Conservation (phyloP, 2,888 invertebrate genomes). For the Trichogramma dendrolimi region DNA sequence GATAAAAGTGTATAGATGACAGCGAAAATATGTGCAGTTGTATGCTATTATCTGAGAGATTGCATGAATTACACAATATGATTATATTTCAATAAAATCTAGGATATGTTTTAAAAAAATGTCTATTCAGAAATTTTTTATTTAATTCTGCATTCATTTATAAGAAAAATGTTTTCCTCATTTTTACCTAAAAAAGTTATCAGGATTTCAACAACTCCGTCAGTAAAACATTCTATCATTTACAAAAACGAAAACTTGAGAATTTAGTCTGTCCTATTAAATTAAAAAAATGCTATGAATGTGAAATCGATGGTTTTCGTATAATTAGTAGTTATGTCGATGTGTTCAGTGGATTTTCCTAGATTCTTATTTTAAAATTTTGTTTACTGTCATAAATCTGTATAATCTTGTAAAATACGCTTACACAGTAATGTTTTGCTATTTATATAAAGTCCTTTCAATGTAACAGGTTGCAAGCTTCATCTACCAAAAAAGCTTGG, state of each 20-base stretch:
- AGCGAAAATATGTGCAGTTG: conserved; percentile 18
- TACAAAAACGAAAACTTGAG: no score
- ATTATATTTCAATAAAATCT: conserved; percentile 25
- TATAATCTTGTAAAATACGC: conserved; percentile 30
- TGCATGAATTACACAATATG: conserved; percentile 13
- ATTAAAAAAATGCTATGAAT: no score
- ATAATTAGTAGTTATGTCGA: no score
- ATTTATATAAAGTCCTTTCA: conserved; percentile 18
- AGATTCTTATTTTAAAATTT: conserved; percentile 23
- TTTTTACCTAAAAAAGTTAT: no score
- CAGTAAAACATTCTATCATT: no score
- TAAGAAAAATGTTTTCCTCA: no score
- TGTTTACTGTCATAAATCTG: conserved; percentile 21
- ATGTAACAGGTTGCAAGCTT: conserved; percentile 18
- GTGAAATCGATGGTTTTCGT: no score
- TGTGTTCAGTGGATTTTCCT: conserved; percentile 6
- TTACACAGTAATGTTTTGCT: conserved; percentile 21
- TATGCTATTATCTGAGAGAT: conserved; percentile 14
- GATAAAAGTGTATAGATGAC: conserved; percentile 21
- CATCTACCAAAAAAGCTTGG: conserved; percentile 5
- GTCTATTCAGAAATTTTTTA: conserved; percentile 20
- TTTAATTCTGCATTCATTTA: no score
- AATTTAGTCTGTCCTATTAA: no score
- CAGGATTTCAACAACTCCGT: no score
- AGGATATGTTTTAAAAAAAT: conserved; percentile 22